Evolutionary conservation across 2,888 invertebrate species (phyloP).

Genomic region (Muscina levida): DNA sequence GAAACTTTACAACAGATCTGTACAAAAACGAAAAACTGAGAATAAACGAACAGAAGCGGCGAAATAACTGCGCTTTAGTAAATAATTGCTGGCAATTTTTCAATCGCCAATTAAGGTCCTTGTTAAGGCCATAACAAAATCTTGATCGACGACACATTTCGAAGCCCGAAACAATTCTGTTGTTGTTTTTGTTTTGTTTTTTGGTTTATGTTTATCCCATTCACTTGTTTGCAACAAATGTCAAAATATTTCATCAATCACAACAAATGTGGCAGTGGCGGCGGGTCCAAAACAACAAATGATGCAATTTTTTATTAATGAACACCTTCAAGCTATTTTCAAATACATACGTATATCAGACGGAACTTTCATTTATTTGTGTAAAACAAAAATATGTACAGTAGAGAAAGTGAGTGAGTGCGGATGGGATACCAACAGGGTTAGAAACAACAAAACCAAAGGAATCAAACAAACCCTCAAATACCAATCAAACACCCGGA

Average conservation of each 20-base stretch:
- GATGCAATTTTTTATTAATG: slow-evolving; percentile 49
- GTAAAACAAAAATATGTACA: no score
- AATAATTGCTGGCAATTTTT: slow-evolving; percentile 46
- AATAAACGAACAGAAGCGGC: neutral
- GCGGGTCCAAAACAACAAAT: slow-evolving; percentile 36
- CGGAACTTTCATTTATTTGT: neutral
- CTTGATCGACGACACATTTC: neutral
- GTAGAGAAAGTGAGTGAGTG: no score
- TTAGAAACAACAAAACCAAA: neutral
- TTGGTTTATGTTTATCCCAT: slow-evolving; percentile 16
- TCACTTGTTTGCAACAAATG: slow-evolving; percentile 47
- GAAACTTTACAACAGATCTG: neutral
- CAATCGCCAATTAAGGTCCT: slow-evolving; percentile 48
- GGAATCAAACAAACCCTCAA: slow-evolving; percentile 46
- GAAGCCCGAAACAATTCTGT: slow-evolving; percentile 7
- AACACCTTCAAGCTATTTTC: slow-evolving; percentile 51
- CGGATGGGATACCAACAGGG: neutral
- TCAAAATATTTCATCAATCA: slow-evolving; percentile 63
- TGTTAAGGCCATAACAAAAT: slow-evolving; percentile 1
- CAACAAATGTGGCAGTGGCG: slow-evolving; percentile 7
- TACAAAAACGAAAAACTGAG: no score
- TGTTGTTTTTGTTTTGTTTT: no score
- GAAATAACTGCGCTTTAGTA: neutral
- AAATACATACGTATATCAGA: slow-evolving; percentile 20
- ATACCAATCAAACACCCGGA: slow-evolving; percentile 23